These are phyloP conservation scores for Tinamus major DNA, from an alignment of 2,797 vertebrate species.

Conservation along the genomic window DNA sequence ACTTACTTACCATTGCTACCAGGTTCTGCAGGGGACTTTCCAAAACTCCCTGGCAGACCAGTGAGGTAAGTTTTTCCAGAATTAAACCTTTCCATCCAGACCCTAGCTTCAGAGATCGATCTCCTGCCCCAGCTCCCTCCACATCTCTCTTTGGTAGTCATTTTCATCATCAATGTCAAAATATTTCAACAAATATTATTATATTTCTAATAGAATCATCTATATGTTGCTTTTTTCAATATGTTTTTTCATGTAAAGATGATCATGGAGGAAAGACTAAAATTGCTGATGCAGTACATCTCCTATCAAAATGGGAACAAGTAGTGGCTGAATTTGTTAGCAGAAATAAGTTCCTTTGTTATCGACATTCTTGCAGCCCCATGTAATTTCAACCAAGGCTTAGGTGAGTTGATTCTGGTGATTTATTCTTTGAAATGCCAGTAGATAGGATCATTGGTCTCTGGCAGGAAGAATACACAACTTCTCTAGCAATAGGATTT, in stretches of 20 bases:
- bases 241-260: neutral
- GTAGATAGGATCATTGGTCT: conserved; percentile 5
- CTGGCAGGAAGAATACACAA: neutral
- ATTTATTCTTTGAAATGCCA: neutral
- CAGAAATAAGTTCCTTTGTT: neutral
- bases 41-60: neutral
- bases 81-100: neutral
- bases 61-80: neutral
- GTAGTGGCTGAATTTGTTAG: neutral
- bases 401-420: neutral
- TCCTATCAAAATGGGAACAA: neutral
- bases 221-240: neutral
- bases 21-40: neutral
- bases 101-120: neutral
- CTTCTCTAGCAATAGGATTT: neutral
- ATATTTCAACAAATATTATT: neutral
- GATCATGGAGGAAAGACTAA: neutral
- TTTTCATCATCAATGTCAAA: neutral
- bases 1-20: neutral
- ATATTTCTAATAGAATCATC: neutral
- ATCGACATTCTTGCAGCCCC: neutral
- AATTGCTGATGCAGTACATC: neutral
- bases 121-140: too few relatives aligned
- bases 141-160: neutral
- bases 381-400: neutral